Evolutionary conservation across 2,888 invertebrate species (phyloP), one percentile per base, ranked within the genome.

Genomic region (Anticlea derivata): DNA sequence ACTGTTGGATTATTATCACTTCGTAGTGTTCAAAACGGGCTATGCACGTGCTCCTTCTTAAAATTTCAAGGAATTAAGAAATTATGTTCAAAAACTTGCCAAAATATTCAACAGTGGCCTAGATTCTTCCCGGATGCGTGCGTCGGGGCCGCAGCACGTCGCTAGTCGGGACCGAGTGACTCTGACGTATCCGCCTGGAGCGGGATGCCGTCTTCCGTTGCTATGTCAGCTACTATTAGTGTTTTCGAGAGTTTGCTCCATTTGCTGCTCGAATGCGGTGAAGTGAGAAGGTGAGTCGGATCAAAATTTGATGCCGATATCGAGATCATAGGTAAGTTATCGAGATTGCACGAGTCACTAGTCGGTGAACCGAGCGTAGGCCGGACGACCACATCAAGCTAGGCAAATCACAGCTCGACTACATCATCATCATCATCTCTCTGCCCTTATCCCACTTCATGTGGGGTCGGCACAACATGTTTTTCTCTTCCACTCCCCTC

Each of bases 81-180:
- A 34, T 29, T 40, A 29, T 41, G 41, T 50, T 37, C 43, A 55
- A 58, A 44, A 49, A 26, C 30, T 30, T 55, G 37, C 50, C 54
- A 45, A 55, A 56, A 54, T 51, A 43, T 51, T 54, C 22, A 37
- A 45, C 34, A 29, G 62, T 72, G 74, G 53, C 71, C 76, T 68
- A 75, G 65, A 66, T 76, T 70, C 57, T 26, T 64, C 64, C 68
- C 74, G 76, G 76, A 76, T 73, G 70, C 68, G 66, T 73, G 55
- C 63, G 64, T 55, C 67, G 67, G 61, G 61, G 63, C 58, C 59
- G 58, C 63, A 66, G 65, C 62, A 60, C 62, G 66, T 50, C 61
- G 65, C 58, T 61, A 61, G 60, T 57, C 60, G 48, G 60, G 58
- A 66, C 65, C 66, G 63, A 62, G 61, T 61, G 62, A 61, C 65